These are phyloP conservation scores for Atlantisia rogersi DNA, from an alignment of 2,113 vertebrate species.

Conservation along the genomic window DNA sequence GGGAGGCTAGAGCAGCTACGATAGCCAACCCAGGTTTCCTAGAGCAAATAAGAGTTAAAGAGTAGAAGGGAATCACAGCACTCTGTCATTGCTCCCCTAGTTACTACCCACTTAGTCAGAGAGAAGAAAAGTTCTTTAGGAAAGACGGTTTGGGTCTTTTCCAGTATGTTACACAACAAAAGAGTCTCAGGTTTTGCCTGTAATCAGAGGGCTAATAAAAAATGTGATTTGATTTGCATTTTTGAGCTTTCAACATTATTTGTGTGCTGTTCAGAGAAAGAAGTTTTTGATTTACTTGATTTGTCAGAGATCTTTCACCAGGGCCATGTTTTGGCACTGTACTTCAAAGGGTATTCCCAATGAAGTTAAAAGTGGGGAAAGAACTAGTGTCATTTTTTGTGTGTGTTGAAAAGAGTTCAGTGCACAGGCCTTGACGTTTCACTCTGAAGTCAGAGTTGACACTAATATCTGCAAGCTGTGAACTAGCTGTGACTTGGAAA, in stretches of 20 bases:
- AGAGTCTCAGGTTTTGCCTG: background rate
- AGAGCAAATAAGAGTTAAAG: background rate
- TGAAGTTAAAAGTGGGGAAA: background rate
- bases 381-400: background rate
- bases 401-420: background rate
- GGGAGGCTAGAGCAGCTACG: background rate
- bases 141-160: background rate
- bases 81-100: background rate
- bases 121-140: background rate
- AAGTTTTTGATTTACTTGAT: background rate
- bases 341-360: background rate
- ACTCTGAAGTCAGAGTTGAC: background rate
- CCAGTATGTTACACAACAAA: background rate
- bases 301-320: background rate
- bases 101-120: background rate
- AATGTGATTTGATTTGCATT: background rate
- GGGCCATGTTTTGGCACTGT: background rate
- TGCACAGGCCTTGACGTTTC: background rate
- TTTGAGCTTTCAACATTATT: background rate
- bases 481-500: background rate
- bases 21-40: background rate
- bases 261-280: background rate
- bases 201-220: background rate
- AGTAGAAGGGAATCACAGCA: background rate
- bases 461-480: background rate